Conservation (phyloP, 2,888 invertebrate species). For the Heteromurus nitidus region DNA sequence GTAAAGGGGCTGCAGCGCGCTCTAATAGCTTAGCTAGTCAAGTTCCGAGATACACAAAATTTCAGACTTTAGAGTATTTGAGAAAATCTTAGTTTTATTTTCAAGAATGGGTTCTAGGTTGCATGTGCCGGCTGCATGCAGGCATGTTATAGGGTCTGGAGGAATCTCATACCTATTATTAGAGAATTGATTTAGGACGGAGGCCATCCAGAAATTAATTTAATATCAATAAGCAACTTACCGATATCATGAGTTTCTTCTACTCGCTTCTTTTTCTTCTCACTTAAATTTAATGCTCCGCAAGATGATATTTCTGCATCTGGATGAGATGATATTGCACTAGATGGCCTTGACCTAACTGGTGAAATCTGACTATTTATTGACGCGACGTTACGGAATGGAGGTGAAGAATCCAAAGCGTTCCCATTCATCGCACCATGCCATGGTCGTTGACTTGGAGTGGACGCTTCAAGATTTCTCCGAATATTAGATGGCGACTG, state of each 20-base stretch:
- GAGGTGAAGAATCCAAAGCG: slow-evolving; percentile 36
- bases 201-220: too few relatives aligned
- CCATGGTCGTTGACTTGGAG: slow-evolving; percentile 40
- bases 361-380: slow-evolving; percentile 54
- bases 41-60: too few relatives aligned
- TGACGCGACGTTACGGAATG: slow-evolving; percentile 41
- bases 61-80: too few relatives aligned
- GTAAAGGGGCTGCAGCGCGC: too few relatives aligned
- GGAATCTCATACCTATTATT: too few relatives aligned
- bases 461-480: slow-evolving; percentile 9
- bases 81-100: too few relatives aligned
- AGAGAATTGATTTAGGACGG: too few relatives aligned
- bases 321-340: slow-evolving; percentile 54
- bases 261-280: slow-evolving; percentile 35
- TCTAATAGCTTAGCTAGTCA: too few relatives aligned
- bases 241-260: slow-evolving; percentile 52
- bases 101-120: too few relatives aligned
- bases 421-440: slow-evolving; percentile 36
- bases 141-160: too few relatives aligned
- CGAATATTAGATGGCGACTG: slow-evolving; percentile 36
- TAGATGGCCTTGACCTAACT: slow-evolving; percentile 42
- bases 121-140: too few relatives aligned
- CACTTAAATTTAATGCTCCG: slow-evolving; percentile 59
- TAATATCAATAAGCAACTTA: too few relatives aligned
- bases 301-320: slow-evolving; percentile 42